These are phyloP conservation scores for Haplochromis vanheusdeni DNA, from an alignment of 2,113 vertebrate species.

Conservation along the genomic window DNA sequence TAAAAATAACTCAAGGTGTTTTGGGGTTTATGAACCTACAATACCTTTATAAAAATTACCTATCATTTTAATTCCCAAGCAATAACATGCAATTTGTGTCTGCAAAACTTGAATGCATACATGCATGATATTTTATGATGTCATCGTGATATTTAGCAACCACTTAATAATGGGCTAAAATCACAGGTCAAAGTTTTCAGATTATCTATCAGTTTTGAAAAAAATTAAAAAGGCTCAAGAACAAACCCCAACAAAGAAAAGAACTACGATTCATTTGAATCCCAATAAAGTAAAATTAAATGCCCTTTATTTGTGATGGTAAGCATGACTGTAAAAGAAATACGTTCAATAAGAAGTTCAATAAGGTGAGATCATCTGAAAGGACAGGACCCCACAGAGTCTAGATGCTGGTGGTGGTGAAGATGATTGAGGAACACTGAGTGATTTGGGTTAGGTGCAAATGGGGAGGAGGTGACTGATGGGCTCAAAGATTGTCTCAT, in stretches of 20 bases:
- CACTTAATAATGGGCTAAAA: background rate
- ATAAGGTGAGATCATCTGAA: background rate
- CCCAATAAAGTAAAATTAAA: accelerated
- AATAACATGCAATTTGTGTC: background rate
- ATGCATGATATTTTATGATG: background rate
- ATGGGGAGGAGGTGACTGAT: background rate
- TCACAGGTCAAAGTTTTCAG: background rate
- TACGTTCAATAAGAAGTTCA: background rate
- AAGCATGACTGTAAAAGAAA: background rate
- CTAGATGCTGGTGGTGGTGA: background rate
- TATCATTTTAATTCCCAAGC: background rate
- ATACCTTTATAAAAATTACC: background rate
- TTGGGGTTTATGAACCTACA: background rate
- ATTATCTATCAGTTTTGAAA: background rate
- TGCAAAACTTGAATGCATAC: background rate
- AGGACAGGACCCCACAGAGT: background rate
- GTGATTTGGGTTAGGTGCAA: background rate
- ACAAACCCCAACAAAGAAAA: background rate
- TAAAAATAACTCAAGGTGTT: background rate
- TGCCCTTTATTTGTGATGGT: background rate
- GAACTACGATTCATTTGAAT: background rate
- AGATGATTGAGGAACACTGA: background rate
- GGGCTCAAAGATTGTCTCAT: background rate
- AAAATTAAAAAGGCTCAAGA: background rate
- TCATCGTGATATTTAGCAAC: background rate